A percentile compares a stretch with the other conserved stretches of the same genome.
These are phyloP conservation scores for Chrosomus eos DNA, from an alignment of 2,797 vertebrate genomes.

Conservation along the genomic window DNA sequence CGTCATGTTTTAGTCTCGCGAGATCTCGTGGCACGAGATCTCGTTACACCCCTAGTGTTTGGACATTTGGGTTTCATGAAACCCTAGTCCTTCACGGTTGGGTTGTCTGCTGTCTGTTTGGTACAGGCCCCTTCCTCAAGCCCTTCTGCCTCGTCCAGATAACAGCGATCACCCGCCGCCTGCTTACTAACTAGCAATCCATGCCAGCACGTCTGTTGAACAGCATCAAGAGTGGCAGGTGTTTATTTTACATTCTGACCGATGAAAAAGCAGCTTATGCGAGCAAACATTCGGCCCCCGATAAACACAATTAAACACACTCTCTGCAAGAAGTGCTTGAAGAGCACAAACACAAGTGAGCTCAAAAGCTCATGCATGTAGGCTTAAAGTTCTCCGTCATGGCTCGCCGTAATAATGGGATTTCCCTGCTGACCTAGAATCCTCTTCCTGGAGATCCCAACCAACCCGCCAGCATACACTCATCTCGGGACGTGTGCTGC, in stretches of 20 bases:
- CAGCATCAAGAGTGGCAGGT: neutral
- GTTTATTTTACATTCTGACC: constrained; percentile 6
- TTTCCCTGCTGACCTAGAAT: constrained; percentile 66
- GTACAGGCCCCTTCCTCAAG: neutral
- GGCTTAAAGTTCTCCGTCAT: constrained; percentile 30
- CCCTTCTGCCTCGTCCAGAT: constrained; percentile 42
- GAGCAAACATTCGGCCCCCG: neutral
- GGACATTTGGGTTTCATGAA: neutral
- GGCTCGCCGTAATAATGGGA: constrained; percentile 64
- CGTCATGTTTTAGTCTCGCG: no score
- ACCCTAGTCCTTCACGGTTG: neutral
- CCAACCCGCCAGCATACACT: neutral
- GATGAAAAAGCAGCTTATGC: neutral
- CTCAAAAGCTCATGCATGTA: constrained; percentile 43
- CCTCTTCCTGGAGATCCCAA: constrained; percentile 44
- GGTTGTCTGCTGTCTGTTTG: neutral
- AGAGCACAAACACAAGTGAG: neutral
- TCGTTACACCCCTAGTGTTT: no score
- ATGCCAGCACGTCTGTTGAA: neutral
- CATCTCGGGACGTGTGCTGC: neutral
- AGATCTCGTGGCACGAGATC: no score
- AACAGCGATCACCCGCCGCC: constrained; percentile 58
- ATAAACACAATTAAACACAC: constrained; percentile 53
- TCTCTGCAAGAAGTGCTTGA: neutral
- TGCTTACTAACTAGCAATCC: neutral